Conservation (phyloP, 2,797 vertebrate genomes). For the Echiichthys vipera region DNA sequence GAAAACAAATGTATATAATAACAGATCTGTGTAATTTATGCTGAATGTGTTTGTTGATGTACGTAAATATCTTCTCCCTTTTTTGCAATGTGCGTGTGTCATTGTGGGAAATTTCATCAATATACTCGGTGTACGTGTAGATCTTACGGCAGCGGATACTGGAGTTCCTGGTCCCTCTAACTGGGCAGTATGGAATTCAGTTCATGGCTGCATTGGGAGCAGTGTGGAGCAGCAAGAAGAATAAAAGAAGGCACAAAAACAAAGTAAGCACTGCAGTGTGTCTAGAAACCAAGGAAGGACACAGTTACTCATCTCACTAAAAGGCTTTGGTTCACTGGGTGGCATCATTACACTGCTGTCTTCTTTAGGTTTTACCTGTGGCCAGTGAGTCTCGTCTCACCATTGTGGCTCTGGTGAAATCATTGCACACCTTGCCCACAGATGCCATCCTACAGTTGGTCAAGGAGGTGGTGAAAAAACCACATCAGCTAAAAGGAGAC, state of each 20-base stretch:
- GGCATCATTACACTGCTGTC: background rate
- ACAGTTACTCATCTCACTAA: background rate
- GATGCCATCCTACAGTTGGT: constrained; percentile 90
- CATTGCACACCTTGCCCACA: constrained; percentile 87
- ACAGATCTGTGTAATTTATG: background rate
- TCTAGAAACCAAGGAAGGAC: background rate
- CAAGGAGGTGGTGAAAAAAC: constrained; percentile 97
- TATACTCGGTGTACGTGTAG: constrained; percentile 57
- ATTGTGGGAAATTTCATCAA: background rate
- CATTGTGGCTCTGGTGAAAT: constrained; percentile 92
- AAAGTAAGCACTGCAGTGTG: constrained; percentile 81
- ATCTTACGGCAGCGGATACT: constrained; percentile 89
- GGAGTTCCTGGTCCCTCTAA: constrained; percentile 92
- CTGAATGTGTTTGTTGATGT: background rate
- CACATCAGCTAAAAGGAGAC: constrained; percentile 92
- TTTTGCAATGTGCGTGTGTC: background rate
- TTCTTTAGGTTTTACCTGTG: constrained; percentile 87
- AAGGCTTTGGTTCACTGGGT: background rate
- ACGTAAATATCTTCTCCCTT: background rate
- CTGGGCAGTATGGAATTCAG: constrained; percentile 89
- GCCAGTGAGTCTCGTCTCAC: constrained; percentile 87
- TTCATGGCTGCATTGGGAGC: constrained; percentile 91
- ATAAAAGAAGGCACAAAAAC: constrained; percentile 87
- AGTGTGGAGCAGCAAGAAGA: constrained; percentile 92
- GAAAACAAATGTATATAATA: background rate